Conservation (phyloP, 2,888 invertebrate genomes). For the Formica aserva region DNA sequence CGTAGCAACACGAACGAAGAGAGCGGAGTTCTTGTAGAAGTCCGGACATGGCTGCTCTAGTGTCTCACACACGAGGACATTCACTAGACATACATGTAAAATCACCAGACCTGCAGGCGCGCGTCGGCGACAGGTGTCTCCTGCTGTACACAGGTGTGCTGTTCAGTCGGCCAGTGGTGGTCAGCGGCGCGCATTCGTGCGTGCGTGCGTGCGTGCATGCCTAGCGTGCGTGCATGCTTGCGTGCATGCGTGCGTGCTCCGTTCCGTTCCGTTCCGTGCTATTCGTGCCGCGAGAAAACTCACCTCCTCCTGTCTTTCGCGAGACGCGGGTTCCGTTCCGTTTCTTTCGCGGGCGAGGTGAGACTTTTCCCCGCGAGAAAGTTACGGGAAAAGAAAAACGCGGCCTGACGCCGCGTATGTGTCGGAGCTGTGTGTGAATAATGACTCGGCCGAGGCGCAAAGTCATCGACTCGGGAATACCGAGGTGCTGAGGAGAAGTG, state of each 20-base stretch:
- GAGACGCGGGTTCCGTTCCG: slow-evolving; percentile 3
- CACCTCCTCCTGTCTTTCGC: neutral
- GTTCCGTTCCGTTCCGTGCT: slow-evolving; percentile 18
- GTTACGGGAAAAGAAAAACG: slow-evolving; percentile 39
- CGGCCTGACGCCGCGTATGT: slow-evolving; percentile 49
- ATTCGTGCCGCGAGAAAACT: neutral
- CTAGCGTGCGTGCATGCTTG: slow-evolving; percentile 36
- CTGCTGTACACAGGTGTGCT: slow-evolving; percentile 72
- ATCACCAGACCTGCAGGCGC: slow-evolving; percentile 54
- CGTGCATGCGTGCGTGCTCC: slow-evolving; percentile 50
- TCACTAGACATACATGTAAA: slow-evolving; percentile 63
- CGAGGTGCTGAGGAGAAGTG: slow-evolving; percentile 61
- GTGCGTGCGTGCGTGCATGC: slow-evolving; percentile 58
- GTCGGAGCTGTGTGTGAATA: slow-evolving; percentile 53
- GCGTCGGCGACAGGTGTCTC: slow-evolving; percentile 69
- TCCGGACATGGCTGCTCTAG: neutral
- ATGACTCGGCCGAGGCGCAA: slow-evolving; percentile 66
- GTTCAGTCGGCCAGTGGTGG: slow-evolving; percentile 70
- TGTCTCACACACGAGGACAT: slow-evolving; percentile 17
- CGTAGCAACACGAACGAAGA: neutral
- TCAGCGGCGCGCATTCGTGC: slow-evolving; percentile 72
- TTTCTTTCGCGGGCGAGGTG: slow-evolving; percentile 25
- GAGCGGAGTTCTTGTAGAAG: neutral
- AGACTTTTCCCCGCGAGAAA: slow-evolving; percentile 34
- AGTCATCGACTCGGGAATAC: slow-evolving; percentile 65